phyloP scores from a whole-genome alignment of 2,888 invertebrate genomes.

The Dryobotodes eremita region DNA sequence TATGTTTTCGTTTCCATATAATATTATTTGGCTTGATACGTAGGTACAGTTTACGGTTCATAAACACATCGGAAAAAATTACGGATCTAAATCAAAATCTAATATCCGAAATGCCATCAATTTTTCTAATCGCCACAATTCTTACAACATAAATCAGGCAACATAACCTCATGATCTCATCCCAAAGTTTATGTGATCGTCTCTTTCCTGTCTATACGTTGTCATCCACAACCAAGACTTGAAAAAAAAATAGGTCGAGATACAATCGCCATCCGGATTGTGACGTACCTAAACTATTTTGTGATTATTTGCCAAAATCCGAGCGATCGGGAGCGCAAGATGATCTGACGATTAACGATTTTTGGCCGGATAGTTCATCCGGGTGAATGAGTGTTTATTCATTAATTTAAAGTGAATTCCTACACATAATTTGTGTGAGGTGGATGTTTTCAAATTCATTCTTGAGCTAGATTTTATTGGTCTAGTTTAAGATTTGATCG shows the following conservation, averaged over 20 bases:
- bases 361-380: conserved; percentile 33
- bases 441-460: conserved; percentile 11
- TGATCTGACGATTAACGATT: conserved; percentile 27
- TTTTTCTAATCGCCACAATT: neutral
- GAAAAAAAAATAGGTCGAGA: conserved; percentile 49
- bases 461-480: conserved; percentile 12
- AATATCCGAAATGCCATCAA: neutral
- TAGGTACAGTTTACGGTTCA: neutral
- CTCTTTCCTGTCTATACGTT: conserved; percentile 55
- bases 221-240: conserved; percentile 26
- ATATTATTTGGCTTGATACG: neutral
- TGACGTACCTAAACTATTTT: conserved; percentile 50
- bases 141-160: conserved; percentile 26
- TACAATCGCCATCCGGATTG: conserved; percentile 47
- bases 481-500: neutral
- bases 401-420: conserved; percentile 40
- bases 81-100: neutral
- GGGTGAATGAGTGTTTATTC: conserved; percentile 36
- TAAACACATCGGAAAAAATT: neutral
- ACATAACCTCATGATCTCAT: conserved; percentile 46
- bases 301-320: conserved; percentile 59
- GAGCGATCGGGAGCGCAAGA: conserved; percentile 10
- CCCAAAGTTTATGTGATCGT: conserved; percentile 36
- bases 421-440: conserved; percentile 9
- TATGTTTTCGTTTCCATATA: neutral